Conservation (phyloP, 64 coral and sea anemone genomes). For the Trachythela sp. region DNA sequence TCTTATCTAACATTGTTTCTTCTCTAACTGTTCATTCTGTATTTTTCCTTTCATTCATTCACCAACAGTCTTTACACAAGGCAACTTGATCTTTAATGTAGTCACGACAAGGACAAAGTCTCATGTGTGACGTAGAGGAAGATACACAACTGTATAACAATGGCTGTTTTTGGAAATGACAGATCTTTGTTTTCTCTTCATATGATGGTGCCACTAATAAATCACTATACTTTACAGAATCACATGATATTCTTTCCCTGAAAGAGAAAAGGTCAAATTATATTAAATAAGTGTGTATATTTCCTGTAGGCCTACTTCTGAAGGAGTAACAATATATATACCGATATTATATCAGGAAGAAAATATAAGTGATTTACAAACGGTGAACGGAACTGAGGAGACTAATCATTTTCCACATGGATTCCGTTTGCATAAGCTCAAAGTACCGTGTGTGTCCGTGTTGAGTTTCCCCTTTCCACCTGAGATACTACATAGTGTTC, state of each 20-base stretch:
- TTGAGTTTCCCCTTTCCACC: too few relatives aligned
- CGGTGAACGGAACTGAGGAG: too few relatives aligned
- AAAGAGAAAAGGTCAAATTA: not conserved
- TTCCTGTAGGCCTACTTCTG: too few relatives aligned
- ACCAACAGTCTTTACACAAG: not conserved
- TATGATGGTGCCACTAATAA: not conserved
- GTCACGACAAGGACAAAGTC: slow-evolving; percentile 14
- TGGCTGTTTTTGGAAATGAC: not conserved
- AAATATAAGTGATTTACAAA: too few relatives aligned
- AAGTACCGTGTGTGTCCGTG: too few relatives aligned
- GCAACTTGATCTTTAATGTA: slow-evolving; percentile 14
- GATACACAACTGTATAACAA: not conserved
- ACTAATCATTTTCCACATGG: too few relatives aligned
- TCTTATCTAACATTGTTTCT: too few relatives aligned
- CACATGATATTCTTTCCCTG: not conserved
- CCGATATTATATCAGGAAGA: too few relatives aligned
- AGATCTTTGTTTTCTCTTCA: not conserved
- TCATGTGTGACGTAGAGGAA: not conserved
- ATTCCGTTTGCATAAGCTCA: too few relatives aligned
- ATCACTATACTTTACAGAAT: not conserved
- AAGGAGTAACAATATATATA: too few relatives aligned
- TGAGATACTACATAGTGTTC: too few relatives aligned
- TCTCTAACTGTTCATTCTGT: not conserved
- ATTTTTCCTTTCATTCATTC: not conserved
- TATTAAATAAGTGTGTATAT: too few relatives aligned